Evolutionary conservation across 2,113 vertebrate species (phyloP), one percentile per base, ranked within the genome.

Genomic region (Dromas ardeola): DNA sequence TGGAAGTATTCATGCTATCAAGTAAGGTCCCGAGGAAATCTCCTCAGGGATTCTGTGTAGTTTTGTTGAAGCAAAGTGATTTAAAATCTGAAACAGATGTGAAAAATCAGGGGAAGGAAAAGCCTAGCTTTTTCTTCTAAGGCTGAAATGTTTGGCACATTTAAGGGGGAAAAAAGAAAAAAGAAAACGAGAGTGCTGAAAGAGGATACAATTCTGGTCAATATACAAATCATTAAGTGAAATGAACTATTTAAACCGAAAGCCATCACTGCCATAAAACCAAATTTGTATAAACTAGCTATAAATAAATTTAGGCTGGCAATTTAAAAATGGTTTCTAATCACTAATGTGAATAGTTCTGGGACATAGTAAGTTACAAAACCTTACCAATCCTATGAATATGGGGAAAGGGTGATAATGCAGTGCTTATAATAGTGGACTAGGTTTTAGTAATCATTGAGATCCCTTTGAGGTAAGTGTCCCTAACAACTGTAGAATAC

Each of bases 31-130:
- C 16, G 49, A 69, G 84, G 78, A 96, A 95, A 91, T 94, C 71
- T 95, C 89, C 81, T 96, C 81, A 49, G 84, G 78, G 92, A 87
- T 66, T 17, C 21, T 49, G 30, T 36, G 40, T 61, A 76, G 61
- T 87, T 95, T 93, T 90, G 77, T 90, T 72, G 43, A 76, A 94
- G 66, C 15, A 87, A 93, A 94, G 82, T 61, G 4, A 72, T 89
- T 93, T 87, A 55, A 81, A 96, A 91, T 58, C 40, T 79, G 92
- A 93, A 96, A 84, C 58, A 89, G 65, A 79, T 85, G 87, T 69
- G 49, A 81, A 87, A 86, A 95, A 72, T 85, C 58, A 84, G 49
- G 16, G 15, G 19, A 71, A 91, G 47, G 45, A 92, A 89, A 11
- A 87, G 32, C 16, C 5, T 70, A 19, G 18, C 10, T 47, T 61